phyloP scores from a whole-genome alignment of 2,888 invertebrate genomes.

The Leptinotarsa juncta region DNA sequence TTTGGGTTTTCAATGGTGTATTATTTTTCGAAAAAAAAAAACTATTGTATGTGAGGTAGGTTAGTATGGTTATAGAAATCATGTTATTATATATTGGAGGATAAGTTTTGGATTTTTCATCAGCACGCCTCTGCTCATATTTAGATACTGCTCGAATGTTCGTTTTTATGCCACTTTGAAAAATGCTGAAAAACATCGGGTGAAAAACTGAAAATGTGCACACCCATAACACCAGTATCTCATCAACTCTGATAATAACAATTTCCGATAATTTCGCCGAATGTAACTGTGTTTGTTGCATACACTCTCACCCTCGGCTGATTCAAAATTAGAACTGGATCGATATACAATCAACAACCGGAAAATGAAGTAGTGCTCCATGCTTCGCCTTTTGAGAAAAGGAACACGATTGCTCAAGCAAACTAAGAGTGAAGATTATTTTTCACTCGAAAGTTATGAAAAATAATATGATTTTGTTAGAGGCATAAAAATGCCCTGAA shows the following conservation, averaged over 20 bases:
- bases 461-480: no score
- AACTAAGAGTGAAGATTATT: background rate
- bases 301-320: background rate
- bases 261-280: background rate
- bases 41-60: no score
- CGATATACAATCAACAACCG: constrained; percentile 8
- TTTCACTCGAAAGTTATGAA: background rate
- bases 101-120: no score
- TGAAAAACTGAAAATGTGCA: background rate
- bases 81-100: no score
- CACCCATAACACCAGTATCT: background rate
- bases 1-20: no score
- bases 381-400: background rate
- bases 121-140: no score
- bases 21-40: no score
- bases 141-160: no score
- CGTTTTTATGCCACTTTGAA: no score
- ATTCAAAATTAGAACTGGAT: constrained; percentile 1
- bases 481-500: no score
- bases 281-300: background rate
- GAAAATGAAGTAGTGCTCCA: background rate
- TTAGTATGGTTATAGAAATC: no score
- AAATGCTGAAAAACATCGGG: no score
- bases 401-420: background rate
- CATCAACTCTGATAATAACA: background rate